Percentiles rank a stretch among this genome's conserved stretches.
Evolutionary conservation across 2,888 invertebrate genomes (phyloP).

Genomic region (Arctia plantaginis): DNA sequence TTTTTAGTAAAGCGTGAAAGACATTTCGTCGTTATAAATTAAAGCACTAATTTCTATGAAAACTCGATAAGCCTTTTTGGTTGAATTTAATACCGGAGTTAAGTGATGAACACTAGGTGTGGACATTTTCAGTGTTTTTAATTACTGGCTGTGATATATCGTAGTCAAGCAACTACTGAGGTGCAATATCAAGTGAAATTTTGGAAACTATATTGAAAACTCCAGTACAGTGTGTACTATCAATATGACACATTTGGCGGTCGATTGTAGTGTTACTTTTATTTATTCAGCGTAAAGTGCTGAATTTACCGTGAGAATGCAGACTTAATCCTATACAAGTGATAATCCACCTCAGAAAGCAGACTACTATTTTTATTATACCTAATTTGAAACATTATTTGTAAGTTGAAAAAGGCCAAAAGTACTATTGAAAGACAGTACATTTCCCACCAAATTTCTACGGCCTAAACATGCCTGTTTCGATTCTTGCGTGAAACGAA

Average conservation of each 20-base stretch:
- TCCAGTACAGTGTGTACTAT: slow-evolving; percentile 12
- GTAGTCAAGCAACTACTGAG: slow-evolving; percentile 45
- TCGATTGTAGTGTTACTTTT: not conserved
- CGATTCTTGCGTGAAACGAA: slow-evolving; percentile 14
- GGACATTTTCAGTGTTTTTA: slow-evolving; percentile 60
- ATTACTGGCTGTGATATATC: slow-evolving; percentile 73
- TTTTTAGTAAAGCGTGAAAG: not conserved
- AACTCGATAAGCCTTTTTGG: slow-evolving; percentile 22
- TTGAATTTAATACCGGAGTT: slow-evolving; percentile 9
- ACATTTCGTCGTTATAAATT: slow-evolving; percentile 17
- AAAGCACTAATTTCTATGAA: slow-evolving; percentile 41
- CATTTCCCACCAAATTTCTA: slow-evolving; percentile 42
- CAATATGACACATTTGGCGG: not conserved
- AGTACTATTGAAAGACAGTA: slow-evolving; percentile 3
- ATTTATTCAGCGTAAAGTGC: not conserved
- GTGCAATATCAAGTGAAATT: slow-evolving; percentile 31
- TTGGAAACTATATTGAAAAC: slow-evolving; percentile 40
- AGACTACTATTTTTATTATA: slow-evolving; percentile 15
- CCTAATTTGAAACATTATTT: slow-evolving; percentile 19
- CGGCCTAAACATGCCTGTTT: slow-evolving; percentile 17
- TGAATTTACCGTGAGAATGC: slow-evolving; percentile 26
- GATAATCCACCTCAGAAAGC: slow-evolving; percentile 35
- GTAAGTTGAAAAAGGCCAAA: slow-evolving; percentile 4
- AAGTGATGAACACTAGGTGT: slow-evolving; percentile 22
- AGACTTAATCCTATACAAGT: slow-evolving; percentile 26